These are phyloP conservation scores for Hirtodrosophila cameraria DNA, from an alignment of 2,888 invertebrate species.

Conservation along the genomic window DNA sequence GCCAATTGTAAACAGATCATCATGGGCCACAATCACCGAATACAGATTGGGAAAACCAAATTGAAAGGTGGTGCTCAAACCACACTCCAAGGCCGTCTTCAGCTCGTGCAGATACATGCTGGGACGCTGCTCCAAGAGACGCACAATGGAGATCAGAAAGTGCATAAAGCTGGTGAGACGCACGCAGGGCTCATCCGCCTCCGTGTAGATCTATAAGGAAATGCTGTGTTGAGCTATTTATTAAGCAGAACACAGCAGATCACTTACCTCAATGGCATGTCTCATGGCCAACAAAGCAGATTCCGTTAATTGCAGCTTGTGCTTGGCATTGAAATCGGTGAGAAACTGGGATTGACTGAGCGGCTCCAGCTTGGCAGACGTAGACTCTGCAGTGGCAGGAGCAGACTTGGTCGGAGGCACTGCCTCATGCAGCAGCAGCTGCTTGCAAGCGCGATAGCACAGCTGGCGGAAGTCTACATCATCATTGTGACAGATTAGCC, in stretches of 20 bases:
- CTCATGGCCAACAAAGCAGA: constrained; percentile 81
- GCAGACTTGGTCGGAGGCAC: background rate
- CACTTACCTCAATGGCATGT: constrained; percentile 81
- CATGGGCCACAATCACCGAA: constrained; percentile 79
- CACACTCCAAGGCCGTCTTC: constrained; percentile 75
- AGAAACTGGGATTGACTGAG: constrained; percentile 75
- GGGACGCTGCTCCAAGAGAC: constrained; percentile 78
- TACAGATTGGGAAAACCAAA: constrained; percentile 83
- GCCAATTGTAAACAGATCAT: constrained; percentile 81
- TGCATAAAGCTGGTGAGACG: constrained; percentile 78
- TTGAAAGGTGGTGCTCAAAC: constrained; percentile 78
- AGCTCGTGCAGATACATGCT: constrained; percentile 80
- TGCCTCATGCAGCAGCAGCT: constrained; percentile 50
- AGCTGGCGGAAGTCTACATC: constrained; percentile 81
- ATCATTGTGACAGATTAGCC: constrained; percentile 82
- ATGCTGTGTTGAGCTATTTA: background rate
- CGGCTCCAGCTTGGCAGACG: constrained; percentile 17
- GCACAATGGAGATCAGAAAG: constrained; percentile 80
- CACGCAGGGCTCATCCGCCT: constrained; percentile 61
- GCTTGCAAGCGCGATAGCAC: constrained; percentile 81
- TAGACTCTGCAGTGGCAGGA: background rate
- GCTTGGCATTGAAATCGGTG: constrained; percentile 72
- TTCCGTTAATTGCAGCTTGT: constrained; percentile 73
- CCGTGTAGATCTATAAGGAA: constrained; percentile 69
- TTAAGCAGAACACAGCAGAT: background rate